Evolutionary conservation across 2,113 vertebrate species (phyloP).

Genomic region (pig (Sus scrofa)): T2T-Sscrofa CM000823.6:948501-949000

Average conservation of each 20-base stretch:
- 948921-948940: slow-evolving; percentile 90
- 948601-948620: background rate
- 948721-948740: slow-evolving; percentile 57
- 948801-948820: slow-evolving; percentile 92
- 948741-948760: slow-evolving; percentile 92
- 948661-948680: slow-evolving; percentile 90
- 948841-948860: slow-evolving; percentile 92
- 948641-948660: slow-evolving; percentile 90
- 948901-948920: slow-evolving; percentile 92
- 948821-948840: slow-evolving; percentile 88
- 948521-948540: background rate
- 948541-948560: background rate
- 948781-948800: slow-evolving; percentile 94
- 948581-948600: background rate
- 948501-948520: background rate
- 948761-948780: slow-evolving; percentile 89
- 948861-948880: slow-evolving; percentile 89
- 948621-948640: background rate
- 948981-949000: accelerated
- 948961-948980: accelerated
- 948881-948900: slow-evolving; percentile 92
- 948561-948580: background rate
- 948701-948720: slow-evolving; percentile 84
- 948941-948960: slow-evolving; percentile 90
- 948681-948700: slow-evolving; percentile 92